Conservation (phyloP, 2,113 vertebrate species). For the Mugil cephalus region DNA sequence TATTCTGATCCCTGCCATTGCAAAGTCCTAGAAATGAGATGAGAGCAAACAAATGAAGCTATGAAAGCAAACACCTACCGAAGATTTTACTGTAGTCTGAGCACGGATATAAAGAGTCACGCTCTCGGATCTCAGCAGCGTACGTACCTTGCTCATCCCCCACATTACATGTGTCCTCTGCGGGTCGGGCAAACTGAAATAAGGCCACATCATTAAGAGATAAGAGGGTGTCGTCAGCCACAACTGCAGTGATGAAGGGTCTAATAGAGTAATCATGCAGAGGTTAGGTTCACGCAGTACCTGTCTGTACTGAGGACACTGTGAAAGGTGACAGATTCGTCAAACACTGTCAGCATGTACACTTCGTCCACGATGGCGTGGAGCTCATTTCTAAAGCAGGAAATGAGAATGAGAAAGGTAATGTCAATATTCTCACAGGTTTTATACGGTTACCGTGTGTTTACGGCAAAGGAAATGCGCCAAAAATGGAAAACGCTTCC, state of each 20-base stretch:
- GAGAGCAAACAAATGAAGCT: slow-evolving; percentile 9
- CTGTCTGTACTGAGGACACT: slow-evolving; percentile 93
- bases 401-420: neutral
- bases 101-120: slow-evolving; percentile 21
- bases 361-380: slow-evolving; percentile 95
- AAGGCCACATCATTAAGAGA: slow-evolving; percentile 55
- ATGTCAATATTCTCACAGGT: neutral
- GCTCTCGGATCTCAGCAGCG: slow-evolving; percentile 8
- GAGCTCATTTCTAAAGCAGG: slow-evolving; percentile 86
- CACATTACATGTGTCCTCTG: slow-evolving; percentile 97
- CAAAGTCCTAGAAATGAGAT: slow-evolving; percentile 90
- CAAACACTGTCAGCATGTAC: slow-evolving; percentile 97
- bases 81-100: slow-evolving; percentile 11
- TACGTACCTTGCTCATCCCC: slow-evolving; percentile 93
- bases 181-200: slow-evolving; percentile 93
- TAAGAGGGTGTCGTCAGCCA: slow-evolving; percentile 40
- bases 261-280: slow-evolving; percentile 29
- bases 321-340: slow-evolving; percentile 85
- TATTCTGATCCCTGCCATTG: slow-evolving; percentile 90
- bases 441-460: slow-evolving; percentile 29
- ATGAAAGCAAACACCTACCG: slow-evolving; percentile 14
- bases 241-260: slow-evolving; percentile 41
- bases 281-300: slow-evolving; percentile 76
- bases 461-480: slow-evolving; percentile 33
- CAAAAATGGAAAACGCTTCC: slow-evolving; percentile 23